Evolutionary conservation across 2,888 invertebrate species (phyloP).

Genomic region (Micoletzkya japonica): DNA sequence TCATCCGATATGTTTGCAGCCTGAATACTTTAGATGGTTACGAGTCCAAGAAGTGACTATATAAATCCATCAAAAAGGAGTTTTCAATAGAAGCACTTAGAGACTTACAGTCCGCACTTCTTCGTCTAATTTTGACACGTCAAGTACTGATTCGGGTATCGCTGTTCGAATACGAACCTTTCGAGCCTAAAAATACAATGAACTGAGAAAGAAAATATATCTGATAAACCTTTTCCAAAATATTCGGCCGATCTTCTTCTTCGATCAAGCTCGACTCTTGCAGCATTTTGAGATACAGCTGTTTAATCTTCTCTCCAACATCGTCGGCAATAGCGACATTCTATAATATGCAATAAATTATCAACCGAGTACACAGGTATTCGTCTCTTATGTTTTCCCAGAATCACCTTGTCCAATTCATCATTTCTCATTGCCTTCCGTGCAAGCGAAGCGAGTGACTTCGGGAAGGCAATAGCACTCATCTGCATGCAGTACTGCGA

Average conservation of each 20-base stretch:
- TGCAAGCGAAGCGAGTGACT: not conserved
- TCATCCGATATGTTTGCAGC: not conserved
- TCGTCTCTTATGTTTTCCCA: too few relatives aligned
- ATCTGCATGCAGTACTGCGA: not conserved
- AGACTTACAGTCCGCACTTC: not conserved
- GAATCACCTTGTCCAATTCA: not conserved
- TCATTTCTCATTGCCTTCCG: not conserved
- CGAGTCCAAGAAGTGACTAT: too few relatives aligned
- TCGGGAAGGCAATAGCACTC: not conserved
- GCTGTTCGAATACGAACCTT: not conserved
- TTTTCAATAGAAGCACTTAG: too few relatives aligned
- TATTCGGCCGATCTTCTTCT: not conserved
- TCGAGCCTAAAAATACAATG: not conserved
- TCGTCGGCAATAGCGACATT: not conserved
- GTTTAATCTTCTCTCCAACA: not conserved
- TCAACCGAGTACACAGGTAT: too few relatives aligned
- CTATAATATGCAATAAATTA: too few relatives aligned
- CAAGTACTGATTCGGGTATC: not conserved
- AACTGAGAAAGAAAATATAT: not conserved
- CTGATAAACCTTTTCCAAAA: not conserved
- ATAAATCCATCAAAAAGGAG: too few relatives aligned
- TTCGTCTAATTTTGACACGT: not conserved
- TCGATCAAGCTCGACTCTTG: not conserved
- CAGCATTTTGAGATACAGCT: not conserved
- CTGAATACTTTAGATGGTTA: not conserved